Percentiles rank a stretch among this genome's conserved stretches.
These are phyloP conservation scores for Hymenopus coronatus DNA, from an alignment of 2,888 invertebrate genomes.

Conservation along the genomic window DNA sequence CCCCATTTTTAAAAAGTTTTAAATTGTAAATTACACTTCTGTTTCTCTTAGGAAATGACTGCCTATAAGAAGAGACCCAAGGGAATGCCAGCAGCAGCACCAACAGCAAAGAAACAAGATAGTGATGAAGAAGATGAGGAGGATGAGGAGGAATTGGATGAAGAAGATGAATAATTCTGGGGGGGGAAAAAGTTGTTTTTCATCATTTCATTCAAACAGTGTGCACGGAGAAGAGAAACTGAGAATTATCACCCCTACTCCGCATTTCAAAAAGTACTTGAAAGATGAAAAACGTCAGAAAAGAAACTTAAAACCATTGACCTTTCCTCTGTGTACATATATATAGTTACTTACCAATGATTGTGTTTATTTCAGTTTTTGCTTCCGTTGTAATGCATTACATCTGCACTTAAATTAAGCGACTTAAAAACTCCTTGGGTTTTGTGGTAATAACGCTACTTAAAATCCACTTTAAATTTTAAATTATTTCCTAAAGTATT, in stretches of 20 bases:
- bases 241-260: constrained; percentile 7
- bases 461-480: not conserved
- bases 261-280: constrained; percentile 24
- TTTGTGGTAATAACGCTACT: not conserved
- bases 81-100: constrained; percentile 48
- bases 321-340: constrained; percentile 27
- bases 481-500: not conserved
- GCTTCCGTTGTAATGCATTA: not conserved
- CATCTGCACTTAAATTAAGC: not conserved
- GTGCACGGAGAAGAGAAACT: constrained; percentile 22
- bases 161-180: constrained; percentile 52
- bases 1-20: too few relatives aligned
- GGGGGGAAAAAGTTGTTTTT: not conserved
- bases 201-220: constrained; percentile 16
- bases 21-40: too few relatives aligned
- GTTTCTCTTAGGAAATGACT: constrained; percentile 68
- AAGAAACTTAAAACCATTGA: not conserved
- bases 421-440: not conserved
- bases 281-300: not conserved
- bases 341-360: constrained; percentile 22
- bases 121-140: constrained; percentile 52
- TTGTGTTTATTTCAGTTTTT: constrained; percentile 23
- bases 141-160: constrained; percentile 60
- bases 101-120: constrained; percentile 40
- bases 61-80: constrained; percentile 75